Percentiles rank a stretch among this genome's conserved stretches.
Conservation (phyloP, 2,888 invertebrate species). For the Adineta ricciae region DNA sequence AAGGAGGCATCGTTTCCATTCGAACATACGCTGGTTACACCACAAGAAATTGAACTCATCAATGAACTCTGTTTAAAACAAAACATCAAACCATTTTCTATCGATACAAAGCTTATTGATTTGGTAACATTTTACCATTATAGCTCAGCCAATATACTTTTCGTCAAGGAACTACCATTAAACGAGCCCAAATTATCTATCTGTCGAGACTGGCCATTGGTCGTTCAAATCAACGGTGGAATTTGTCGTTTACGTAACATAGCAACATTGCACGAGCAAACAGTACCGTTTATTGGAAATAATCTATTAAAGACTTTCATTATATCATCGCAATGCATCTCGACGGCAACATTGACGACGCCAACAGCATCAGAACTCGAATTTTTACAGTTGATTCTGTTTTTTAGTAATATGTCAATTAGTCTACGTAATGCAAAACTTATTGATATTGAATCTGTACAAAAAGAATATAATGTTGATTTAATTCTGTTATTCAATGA, state of each 20-base stretch:
- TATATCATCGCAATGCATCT: background rate
- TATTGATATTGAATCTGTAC: conserved; percentile 5
- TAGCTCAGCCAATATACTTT: background rate
- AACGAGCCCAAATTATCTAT: background rate
- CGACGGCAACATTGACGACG: background rate
- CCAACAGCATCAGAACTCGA: background rate
- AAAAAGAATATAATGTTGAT: conserved; percentile 13
- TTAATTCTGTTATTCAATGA: conserved; percentile 12
- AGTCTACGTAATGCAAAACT: background rate
- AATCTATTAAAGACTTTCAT: background rate
- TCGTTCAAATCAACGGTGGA: conserved; percentile 6
- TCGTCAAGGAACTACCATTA: background rate
- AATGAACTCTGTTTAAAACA: background rate
- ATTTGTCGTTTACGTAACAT: conserved; percentile 5
- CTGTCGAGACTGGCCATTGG: background rate
- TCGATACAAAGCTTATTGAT: conserved; percentile 5
- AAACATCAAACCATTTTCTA: conserved; percentile 1
- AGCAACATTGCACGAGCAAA: conserved; percentile 6
- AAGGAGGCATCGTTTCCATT: background rate
- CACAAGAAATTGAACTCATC: conserved; percentile 9
- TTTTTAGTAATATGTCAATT: conserved; percentile 6
- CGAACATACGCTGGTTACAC: background rate
- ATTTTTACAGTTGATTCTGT: background rate
- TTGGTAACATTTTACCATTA: background rate
- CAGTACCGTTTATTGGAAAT: conserved; percentile 1